Conservation (phyloP, 1,140 invertebrate genomes). For the Ectropis grisescens region DNA sequence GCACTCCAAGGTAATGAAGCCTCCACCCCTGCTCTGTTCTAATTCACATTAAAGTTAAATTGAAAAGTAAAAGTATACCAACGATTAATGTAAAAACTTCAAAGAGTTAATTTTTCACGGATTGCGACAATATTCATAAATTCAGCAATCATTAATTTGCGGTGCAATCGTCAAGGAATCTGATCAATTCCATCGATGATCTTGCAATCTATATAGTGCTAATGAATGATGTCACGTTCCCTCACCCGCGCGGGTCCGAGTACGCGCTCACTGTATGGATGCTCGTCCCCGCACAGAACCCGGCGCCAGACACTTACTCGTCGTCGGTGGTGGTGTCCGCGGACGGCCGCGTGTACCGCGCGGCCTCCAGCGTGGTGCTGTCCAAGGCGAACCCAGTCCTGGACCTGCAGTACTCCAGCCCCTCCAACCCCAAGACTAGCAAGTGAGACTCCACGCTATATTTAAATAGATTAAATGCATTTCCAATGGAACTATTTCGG, state of each 20-base stretch:
- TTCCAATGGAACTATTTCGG: no score
- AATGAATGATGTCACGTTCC: no score
- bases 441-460: slow-evolving; percentile 21
- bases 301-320: slow-evolving; percentile 58
- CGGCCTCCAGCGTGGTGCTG: slow-evolving; percentile 57
- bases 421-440: slow-evolving; percentile 24
- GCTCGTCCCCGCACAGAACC: no score
- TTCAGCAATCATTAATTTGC: neutral
- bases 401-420: slow-evolving; percentile 55
- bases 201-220: no score
- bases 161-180: neutral
- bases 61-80: neutral
- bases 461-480: no score
- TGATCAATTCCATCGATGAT: neutral
- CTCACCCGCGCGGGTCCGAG: no score
- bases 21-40: neutral
- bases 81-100: neutral
- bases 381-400: slow-evolving; percentile 51
- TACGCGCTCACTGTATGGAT: no score
- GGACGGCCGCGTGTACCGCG: slow-evolving; percentile 68
- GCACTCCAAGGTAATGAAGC: slow-evolving; percentile 65
- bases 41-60: neutral
- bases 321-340: slow-evolving; percentile 46
- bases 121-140: neutral
- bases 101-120: neutral